Conservation (phyloP, 1,140 invertebrate genomes). For the Augochlora pura region DNA sequence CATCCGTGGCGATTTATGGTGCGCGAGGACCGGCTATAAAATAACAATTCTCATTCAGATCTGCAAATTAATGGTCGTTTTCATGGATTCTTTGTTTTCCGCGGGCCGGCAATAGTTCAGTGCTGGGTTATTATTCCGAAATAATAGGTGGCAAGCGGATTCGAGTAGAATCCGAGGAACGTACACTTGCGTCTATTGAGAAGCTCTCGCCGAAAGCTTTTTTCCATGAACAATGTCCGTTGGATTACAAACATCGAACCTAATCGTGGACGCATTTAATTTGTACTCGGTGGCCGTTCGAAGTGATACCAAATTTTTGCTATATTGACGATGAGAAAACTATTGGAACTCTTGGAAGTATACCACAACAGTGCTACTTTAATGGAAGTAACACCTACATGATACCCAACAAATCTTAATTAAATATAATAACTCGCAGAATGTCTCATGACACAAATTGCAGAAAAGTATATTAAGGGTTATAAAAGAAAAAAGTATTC, state of each 20-base stretch:
- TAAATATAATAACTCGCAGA: too few relatives aligned
- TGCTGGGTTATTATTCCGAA: slow-evolving; percentile 70
- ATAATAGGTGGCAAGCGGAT: slow-evolving; percentile 47
- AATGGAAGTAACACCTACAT: too few relatives aligned
- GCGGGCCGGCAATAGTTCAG: slow-evolving; percentile 62
- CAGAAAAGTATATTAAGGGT: too few relatives aligned
- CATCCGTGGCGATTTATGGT: slow-evolving; percentile 66
- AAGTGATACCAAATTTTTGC: not conserved
- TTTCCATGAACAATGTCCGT: not conserved
- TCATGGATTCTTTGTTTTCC: slow-evolving; percentile 74
- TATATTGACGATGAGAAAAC: too few relatives aligned
- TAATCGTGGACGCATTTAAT: not conserved
- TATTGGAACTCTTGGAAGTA: too few relatives aligned
- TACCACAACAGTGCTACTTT: too few relatives aligned
- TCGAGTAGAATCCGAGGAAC: slow-evolving; percentile 10
- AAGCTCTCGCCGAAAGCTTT: not conserved
- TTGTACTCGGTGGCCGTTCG: not conserved
- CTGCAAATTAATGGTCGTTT: slow-evolving; percentile 75
- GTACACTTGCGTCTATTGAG: not conserved
- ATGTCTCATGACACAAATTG: too few relatives aligned
- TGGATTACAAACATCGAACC: slow-evolving; percentile 7
- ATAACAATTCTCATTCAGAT: slow-evolving; percentile 76
- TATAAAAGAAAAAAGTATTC: too few relatives aligned
- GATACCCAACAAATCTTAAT: too few relatives aligned
- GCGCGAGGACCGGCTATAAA: slow-evolving; percentile 71